phyloP scores from a whole-genome alignment of 1,140 invertebrate species.

The Adelges cooleyi region DNA sequence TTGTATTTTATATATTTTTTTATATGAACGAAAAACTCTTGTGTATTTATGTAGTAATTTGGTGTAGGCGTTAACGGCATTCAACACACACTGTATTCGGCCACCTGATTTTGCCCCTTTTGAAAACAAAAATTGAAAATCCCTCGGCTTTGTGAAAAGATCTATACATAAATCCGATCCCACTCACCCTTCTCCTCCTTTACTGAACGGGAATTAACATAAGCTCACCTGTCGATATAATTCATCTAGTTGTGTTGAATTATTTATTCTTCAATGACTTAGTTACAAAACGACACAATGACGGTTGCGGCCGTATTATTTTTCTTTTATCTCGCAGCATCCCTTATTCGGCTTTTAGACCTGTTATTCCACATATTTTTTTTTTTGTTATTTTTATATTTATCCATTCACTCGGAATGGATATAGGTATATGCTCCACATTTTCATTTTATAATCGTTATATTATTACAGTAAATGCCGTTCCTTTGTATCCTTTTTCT shows the following conservation, averaged over 20 bases:
- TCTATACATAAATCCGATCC: too few species aligned
- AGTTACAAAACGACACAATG: constrained; percentile 21
- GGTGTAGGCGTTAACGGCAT: too few species aligned
- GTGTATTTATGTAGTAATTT: too few species aligned
- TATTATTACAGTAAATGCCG: neutral
- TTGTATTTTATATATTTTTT: too few species aligned
- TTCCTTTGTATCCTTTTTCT: neutral
- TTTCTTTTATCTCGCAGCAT: neutral
- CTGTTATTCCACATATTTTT: neutral
- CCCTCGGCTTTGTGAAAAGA: too few species aligned
- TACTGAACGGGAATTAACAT: neutral
- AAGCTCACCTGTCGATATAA: constrained; percentile 25
- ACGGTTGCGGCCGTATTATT: constrained; percentile 2
- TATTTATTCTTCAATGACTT: constrained; percentile 23
- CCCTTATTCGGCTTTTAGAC: constrained; percentile 3
- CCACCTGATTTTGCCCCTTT: too few species aligned
- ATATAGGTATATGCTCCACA: neutral
- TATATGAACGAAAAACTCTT: too few species aligned
- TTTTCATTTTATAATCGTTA: neutral
- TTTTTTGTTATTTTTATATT: constrained; percentile 18
- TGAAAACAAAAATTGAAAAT: too few species aligned
- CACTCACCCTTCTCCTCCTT: neutral
- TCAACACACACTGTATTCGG: too few species aligned
- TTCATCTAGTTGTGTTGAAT: constrained; percentile 21
- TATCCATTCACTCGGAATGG: neutral